Conservation (phyloP, 2,888 invertebrate species). For the Idaea aversata region DNA sequence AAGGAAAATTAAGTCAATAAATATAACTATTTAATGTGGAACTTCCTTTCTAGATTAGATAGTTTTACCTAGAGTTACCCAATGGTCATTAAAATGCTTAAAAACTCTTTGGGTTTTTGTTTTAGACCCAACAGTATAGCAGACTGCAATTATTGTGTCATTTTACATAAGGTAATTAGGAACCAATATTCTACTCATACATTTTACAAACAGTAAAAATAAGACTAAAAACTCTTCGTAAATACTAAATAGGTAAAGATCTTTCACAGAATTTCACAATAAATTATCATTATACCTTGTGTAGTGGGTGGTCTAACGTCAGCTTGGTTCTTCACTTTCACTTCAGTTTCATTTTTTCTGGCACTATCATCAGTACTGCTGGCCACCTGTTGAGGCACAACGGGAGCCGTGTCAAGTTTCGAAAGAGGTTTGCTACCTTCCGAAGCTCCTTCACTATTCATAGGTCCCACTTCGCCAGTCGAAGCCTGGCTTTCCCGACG, state of each 20-base stretch:
- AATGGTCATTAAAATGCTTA: too few species aligned
- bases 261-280: neutral
- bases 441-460: conserved; percentile 35
- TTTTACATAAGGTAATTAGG: too few species aligned
- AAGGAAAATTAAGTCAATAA: too few species aligned
- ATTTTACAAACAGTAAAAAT: neutral
- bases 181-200: too few species aligned
- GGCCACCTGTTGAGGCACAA: neutral
- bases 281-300: neutral
- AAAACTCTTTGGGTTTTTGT: too few species aligned
- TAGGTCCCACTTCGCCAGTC: conserved; percentile 17
- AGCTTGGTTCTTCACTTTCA: conserved; percentile 8
- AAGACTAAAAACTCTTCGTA: neutral
- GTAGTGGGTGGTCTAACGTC: neutral
- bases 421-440: neutral
- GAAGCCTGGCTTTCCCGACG: conserved; percentile 35
- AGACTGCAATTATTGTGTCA: too few species aligned
- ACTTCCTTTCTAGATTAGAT: too few species aligned
- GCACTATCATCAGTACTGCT: neutral
- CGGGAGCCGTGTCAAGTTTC: neutral
- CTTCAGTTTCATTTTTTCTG: conserved; percentile 4
- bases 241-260: neutral
- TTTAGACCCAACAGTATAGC: too few species aligned
- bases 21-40: too few species aligned
- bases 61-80: too few species aligned